A percentile compares a stretch with the other conserved stretches of the same genome.
phyloP scores from a whole-genome alignment of 2,113 vertebrate genomes.

The Monarcha castaneiventris region DNA sequence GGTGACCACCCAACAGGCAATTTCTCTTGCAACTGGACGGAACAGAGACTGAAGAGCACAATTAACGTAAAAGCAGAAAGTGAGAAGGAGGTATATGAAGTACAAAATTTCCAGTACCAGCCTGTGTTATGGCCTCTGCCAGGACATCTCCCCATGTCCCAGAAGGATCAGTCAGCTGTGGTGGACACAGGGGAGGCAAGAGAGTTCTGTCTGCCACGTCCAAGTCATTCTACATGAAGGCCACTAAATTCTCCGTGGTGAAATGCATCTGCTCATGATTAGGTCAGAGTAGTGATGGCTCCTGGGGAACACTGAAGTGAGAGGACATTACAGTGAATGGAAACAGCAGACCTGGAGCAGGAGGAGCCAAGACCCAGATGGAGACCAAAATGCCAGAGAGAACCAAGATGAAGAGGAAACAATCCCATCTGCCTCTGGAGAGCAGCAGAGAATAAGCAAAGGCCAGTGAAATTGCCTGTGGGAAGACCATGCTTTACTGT shows the following conservation, averaged over 20 bases:
- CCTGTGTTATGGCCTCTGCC: background rate
- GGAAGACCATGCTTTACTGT: background rate
- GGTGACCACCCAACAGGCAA: background rate
- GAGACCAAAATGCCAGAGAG: background rate
- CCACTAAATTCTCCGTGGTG: background rate
- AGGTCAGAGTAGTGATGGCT: background rate
- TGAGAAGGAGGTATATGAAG: background rate
- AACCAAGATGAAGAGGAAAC: background rate
- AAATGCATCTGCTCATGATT: background rate
- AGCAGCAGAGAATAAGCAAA: constrained; percentile 13
- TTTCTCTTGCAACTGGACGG: background rate
- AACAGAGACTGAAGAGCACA: background rate
- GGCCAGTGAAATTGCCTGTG: background rate
- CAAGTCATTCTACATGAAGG: background rate
- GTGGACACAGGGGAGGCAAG: background rate
- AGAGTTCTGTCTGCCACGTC: background rate
- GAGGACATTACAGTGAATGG: background rate
- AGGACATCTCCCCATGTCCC: background rate
- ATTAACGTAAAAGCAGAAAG: background rate
- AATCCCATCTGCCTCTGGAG: background rate
- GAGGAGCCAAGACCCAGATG: background rate
- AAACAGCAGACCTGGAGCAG: background rate
- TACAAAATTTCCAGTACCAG: background rate
- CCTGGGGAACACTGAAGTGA: background rate
- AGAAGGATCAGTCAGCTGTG: background rate